Base-by-base conservation (phyloP, 2,113 vertebrate genomes). In the Rhegmatorhina hoffmannsi region DNA sequence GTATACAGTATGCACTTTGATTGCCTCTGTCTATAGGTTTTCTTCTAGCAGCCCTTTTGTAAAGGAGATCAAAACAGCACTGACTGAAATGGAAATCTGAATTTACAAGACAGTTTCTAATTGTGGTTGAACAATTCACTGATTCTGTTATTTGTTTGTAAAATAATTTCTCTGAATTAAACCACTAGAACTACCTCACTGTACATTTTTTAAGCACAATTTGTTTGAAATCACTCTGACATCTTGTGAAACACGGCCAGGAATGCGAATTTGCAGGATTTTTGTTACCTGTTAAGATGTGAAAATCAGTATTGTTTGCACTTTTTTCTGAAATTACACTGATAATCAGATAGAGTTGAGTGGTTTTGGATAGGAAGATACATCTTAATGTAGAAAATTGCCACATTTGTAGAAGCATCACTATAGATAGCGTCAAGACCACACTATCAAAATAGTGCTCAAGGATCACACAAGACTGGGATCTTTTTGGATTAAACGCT, bases 1-100 rank as follows among this genome's bases (percentile, higher is more conserved):
- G 33, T 31, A 19, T 17, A 23, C 12, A 34, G 9, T 18, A 25
- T 1, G 3, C 6, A 23, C 24, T 60, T 38, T 7, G 1, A 2
- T 19, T 55, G 18, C 16, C 7, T 52, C 12, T 5, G 2, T 76
- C 21, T 60, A 3, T 7, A 59, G 17, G 6, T 33, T 29, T 77
- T 82, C 83, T 72, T 44, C 24, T n/a, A 67, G 47, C 3, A 56
- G 7, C 8, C 4, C 13, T 81, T 69, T 62, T 55, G 64, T 19
- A 67, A 40, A 77, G 44, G 29, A 78, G 33, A 17, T 19, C 23
- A 26, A 70, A 87, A 63, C 20, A 67, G 31, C 43, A 24, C 33
- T 14, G 18, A n/a, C 8, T 76, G 49, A 92, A 90, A 92, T 17
- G 33, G 62, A 90, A 50, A 55, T 21, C 3, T 46, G 36, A 78